These are phyloP conservation scores for Epirrhoe tristata DNA, from an alignment of 2,888 invertebrate genomes.

Conservation along the genomic window DNA sequence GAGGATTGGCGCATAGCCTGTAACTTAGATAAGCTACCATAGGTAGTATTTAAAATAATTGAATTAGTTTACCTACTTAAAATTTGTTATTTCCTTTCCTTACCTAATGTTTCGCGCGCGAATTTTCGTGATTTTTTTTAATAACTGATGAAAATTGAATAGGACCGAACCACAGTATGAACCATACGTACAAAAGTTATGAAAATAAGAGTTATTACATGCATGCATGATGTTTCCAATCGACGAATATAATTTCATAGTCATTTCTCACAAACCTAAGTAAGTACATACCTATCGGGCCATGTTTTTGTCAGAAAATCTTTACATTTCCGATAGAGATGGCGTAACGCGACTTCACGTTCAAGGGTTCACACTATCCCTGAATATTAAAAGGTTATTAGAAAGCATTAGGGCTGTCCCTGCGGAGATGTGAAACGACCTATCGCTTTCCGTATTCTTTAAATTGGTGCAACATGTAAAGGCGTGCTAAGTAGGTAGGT, in stretches of 20 bases:
- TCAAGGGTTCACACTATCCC: background rate
- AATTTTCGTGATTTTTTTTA: no score
- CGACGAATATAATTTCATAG: no score
- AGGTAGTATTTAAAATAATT: conserved; percentile 1
- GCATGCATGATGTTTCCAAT: no score
- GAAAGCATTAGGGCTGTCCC: conserved; percentile 6
- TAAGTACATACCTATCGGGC: no score
- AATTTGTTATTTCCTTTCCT: no score
- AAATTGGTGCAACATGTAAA: background rate
- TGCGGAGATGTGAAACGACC: background rate
- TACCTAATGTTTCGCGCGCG: no score
- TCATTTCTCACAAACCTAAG: no score
- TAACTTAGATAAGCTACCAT: background rate
- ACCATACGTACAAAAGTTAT: no score
- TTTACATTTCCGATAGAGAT: no score
- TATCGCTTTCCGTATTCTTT: background rate
- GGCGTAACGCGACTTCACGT: background rate
- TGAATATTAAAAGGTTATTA: conserved; percentile 6
- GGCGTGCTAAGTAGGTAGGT: background rate
- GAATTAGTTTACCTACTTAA: background rate
- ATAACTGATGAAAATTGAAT: conserved; percentile 8
- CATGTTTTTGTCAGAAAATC: no score
- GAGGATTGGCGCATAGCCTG: conserved; percentile 26
- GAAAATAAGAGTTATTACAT: no score
- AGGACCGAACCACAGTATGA: background rate